Evolutionary conservation across 2,113 vertebrate species (phyloP).

Genomic region (Pomatostomus ruficeps): DNA sequence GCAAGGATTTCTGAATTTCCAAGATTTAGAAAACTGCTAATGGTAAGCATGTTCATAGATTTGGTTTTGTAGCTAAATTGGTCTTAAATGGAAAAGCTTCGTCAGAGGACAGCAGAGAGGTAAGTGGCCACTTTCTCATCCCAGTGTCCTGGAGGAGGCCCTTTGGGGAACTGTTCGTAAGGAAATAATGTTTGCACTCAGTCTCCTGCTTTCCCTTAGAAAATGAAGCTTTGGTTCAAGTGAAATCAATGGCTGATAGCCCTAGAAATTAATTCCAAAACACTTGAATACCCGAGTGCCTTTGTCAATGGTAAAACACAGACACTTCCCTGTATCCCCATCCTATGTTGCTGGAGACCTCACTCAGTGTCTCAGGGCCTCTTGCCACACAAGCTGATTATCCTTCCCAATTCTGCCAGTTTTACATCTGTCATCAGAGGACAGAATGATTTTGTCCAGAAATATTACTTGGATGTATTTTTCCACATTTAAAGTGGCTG

Average conservation of each 20-base stretch:
- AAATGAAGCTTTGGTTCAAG: neutral
- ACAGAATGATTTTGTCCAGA: neutral
- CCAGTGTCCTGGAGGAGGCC: neutral
- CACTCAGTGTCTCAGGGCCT: neutral
- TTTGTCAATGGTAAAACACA: neutral
- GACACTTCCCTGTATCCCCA: neutral
- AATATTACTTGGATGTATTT: neutral
- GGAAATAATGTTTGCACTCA: neutral
- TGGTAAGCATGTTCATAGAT: neutral
- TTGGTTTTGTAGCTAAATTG: neutral
- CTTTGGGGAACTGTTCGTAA: neutral
- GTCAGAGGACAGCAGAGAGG: neutral
- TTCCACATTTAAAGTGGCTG: neutral
- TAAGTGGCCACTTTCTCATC: neutral
- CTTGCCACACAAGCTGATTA: neutral
- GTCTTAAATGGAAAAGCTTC: neutral
- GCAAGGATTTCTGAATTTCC: neutral
- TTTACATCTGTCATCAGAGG: neutral
- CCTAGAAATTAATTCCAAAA: neutral
- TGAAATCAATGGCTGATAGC: neutral
- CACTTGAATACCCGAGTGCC: neutral
- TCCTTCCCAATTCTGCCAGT: neutral
- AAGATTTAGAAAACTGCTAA: neutral
- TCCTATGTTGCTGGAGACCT: neutral
- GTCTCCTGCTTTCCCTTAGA: neutral